Conservation (phyloP, 2,113 vertebrate species). For the Psammodynastes pulverulentus region DNA sequence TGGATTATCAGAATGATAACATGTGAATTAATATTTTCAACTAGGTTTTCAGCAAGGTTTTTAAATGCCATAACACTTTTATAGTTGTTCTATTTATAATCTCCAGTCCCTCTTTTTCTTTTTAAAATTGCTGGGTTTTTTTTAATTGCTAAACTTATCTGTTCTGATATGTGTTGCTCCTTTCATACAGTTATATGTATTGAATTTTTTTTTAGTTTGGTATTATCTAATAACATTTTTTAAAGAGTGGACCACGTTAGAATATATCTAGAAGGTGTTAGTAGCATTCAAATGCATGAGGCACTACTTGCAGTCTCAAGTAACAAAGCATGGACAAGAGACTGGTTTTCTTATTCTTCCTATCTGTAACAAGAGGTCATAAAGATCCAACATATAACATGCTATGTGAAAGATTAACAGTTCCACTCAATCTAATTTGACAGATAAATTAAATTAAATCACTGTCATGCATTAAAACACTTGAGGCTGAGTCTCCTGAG, state of each 20-base stretch:
- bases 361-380: neutral
- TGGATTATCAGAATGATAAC: neutral
- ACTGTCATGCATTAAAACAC: conserved; percentile 77
- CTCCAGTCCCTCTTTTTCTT: neutral
- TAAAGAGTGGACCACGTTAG: neutral
- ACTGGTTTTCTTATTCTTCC: neutral
- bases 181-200: neutral
- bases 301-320: neutral
- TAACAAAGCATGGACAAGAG: neutral
- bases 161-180: neutral
- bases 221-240: neutral
- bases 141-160: neutral
- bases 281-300: neutral
- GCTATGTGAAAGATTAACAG: conserved; percentile 71
- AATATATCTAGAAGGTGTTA: neutral
- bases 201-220: neutral
- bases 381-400: conserved; percentile 60
- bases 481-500: conserved; percentile 78
- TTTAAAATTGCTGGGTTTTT: neutral
- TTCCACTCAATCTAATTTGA: conserved; percentile 77
- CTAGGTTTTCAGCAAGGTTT: neutral
- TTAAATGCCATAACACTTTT: neutral
- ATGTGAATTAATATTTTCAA: neutral
- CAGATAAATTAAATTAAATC: conserved; percentile 86
- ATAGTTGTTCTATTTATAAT: neutral